phyloP scores from a whole-genome alignment of 2,888 invertebrate species.

The Vanessa cardui region DNA sequence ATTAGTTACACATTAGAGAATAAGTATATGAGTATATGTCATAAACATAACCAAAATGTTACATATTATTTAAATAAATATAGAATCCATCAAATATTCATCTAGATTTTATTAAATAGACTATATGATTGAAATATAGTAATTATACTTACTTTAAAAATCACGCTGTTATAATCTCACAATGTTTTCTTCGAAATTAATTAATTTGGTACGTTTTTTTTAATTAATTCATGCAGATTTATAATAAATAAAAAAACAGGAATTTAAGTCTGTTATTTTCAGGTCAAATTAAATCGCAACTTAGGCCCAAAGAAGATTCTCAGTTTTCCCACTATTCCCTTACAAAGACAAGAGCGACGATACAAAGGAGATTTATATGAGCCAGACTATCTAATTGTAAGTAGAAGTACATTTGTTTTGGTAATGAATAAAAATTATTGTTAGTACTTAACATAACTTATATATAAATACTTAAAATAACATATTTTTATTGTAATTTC shows the following conservation, averaged over 20 bases:
- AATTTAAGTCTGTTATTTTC: conserved; percentile 41
- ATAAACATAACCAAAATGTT: background rate
- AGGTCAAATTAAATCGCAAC: conserved; percentile 51
- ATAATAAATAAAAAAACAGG: background rate
- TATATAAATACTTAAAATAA: conserved; percentile 9
- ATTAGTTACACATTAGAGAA: too few relatives aligned
- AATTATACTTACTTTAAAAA: background rate
- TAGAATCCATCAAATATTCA: background rate
- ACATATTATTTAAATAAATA: background rate
- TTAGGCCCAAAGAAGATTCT: conserved; percentile 40
- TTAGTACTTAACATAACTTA: too few relatives aligned
- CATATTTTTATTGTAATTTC: conserved; percentile 50
- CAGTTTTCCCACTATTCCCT: background rate
- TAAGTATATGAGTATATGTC: too few relatives aligned
- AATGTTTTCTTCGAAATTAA: conserved; percentile 51
- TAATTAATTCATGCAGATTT: background rate
- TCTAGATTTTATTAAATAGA: background rate
- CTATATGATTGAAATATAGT: too few relatives aligned
- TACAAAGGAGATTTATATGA: conserved; percentile 82
- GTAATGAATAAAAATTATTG: background rate
- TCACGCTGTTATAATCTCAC: background rate
- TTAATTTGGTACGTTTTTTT: conserved; percentile 44
- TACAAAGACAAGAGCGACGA: conserved; percentile 51
- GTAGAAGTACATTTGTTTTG: conserved; percentile 63
- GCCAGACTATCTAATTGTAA: conserved; percentile 89